These are phyloP conservation scores for Lumbricus terrestris DNA, from an alignment of 2,888 invertebrate species.

Conservation along the genomic window DNA sequence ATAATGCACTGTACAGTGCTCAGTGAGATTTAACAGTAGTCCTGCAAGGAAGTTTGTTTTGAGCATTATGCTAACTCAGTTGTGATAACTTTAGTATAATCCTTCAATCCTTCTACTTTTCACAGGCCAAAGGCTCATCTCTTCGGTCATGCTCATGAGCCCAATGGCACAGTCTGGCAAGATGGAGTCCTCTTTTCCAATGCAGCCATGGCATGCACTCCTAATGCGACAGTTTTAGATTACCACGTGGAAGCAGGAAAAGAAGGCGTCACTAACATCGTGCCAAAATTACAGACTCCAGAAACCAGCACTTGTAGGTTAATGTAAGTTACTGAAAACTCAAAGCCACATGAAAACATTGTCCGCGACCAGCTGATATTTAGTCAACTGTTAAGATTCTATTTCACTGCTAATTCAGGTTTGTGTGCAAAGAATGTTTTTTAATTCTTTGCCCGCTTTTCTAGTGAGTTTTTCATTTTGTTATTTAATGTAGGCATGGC, in stretches of 20 bases:
- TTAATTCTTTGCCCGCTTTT: neutral
- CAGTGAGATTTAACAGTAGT: neutral
- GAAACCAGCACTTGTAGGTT: neutral
- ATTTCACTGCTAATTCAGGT: neutral
- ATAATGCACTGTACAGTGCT: neutral
- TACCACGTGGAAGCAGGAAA: slow-evolving; percentile 9
- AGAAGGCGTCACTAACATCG: neutral
- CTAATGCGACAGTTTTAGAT: slow-evolving; percentile 18
- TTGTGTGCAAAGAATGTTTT: neutral
- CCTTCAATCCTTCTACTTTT: neutral
- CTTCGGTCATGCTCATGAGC: slow-evolving; percentile 48
- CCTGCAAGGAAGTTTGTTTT: slow-evolving; percentile 7
- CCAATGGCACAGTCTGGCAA: slow-evolving; percentile 20
- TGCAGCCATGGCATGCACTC: neutral
- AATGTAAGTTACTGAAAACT: neutral
- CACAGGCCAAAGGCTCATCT: slow-evolving; percentile 46
- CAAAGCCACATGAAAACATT: neutral
- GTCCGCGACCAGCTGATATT: neutral
- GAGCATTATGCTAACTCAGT: neutral
- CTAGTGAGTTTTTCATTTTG: neutral
- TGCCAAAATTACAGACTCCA: neutral
- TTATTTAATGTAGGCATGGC: neutral
- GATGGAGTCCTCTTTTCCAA: slow-evolving; percentile 25
- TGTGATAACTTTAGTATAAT: neutral
- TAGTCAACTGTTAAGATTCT: neutral